These are phyloP conservation scores for Falco punctatus DNA, from an alignment of 2,113 vertebrate species.

Conservation along the genomic window DNA sequence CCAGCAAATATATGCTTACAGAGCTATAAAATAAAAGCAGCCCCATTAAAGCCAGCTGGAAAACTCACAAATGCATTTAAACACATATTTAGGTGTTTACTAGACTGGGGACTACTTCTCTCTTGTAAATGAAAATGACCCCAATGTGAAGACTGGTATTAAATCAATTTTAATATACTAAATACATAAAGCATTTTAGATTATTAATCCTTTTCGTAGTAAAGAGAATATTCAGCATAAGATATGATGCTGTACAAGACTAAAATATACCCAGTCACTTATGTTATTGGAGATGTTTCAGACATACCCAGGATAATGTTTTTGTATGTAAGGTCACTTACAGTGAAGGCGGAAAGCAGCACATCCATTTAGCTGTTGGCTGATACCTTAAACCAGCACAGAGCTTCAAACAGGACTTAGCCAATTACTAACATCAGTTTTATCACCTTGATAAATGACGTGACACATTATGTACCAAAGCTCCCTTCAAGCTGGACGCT, in stretches of 20 bases:
- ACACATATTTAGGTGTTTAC: neutral
- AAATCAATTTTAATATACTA: neutral
- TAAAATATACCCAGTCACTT: neutral
- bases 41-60: neutral
- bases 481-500: neutral
- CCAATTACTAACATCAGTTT: neutral
- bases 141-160: neutral
- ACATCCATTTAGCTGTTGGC: neutral
- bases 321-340: neutral
- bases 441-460: constrained; percentile 8
- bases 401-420: neutral
- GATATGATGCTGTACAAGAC: neutral
- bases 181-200: neutral
- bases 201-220: neutral
- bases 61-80: neutral
- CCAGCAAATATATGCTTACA: neutral
- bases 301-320: neutral
- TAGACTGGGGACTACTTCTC: neutral
- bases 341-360: neutral
- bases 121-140: neutral
- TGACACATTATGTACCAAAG: neutral
- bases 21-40: neutral
- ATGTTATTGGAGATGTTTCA: neutral
- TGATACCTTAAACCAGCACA: neutral
- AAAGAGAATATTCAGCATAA: neutral